A percentile compares a stretch with the other conserved stretches of the same genome.
Evolutionary conservation across 1,140 invertebrate genomes (phyloP).

Genomic region (Odontomachus brunneus): DNA sequence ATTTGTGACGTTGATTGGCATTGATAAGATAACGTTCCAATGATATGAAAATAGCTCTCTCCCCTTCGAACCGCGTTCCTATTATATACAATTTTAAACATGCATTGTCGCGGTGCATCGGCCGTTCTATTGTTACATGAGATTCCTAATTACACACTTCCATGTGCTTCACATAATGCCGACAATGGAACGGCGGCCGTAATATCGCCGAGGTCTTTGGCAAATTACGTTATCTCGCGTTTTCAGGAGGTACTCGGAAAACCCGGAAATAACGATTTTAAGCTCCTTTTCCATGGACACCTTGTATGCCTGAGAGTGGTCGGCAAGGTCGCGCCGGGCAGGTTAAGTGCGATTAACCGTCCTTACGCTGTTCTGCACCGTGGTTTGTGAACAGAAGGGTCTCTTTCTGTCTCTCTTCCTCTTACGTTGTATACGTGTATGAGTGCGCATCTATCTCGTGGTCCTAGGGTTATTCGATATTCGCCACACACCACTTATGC

Average conservation of each 20-base stretch:
- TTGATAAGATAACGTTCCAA: neutral
- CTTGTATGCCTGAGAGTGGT: conserved; percentile 1
- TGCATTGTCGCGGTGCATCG: neutral
- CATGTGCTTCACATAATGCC: conserved; percentile 29
- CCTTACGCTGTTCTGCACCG: conserved; percentile 54
- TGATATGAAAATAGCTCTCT: neutral
- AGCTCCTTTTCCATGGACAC: conserved; percentile 24
- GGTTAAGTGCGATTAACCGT: conserved; percentile 63
- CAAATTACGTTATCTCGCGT: conserved; percentile 57
- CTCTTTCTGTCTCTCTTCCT: neutral
- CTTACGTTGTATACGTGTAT: neutral
- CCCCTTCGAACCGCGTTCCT: neutral
- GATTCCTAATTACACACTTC: conserved; percentile 49
- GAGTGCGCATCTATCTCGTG: neutral
- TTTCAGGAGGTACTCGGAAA: conserved; percentile 47
- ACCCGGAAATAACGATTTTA: conserved; percentile 51
- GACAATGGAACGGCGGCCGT: conserved; percentile 25
- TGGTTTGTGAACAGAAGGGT: conserved; percentile 11
- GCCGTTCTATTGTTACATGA: conserved; percentile 15
- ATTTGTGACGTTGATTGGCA: neutral
- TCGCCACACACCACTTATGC: conserved; percentile 16
- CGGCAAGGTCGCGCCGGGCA: conserved; percentile 20
- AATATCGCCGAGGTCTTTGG: conserved; percentile 11
- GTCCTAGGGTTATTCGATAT: conserved; percentile 32
- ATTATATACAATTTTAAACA: conserved; percentile 3